Evolutionary conservation across 2,797 vertebrate genomes (phyloP).

Genomic region (Atherinosoma microstoma): DNA sequence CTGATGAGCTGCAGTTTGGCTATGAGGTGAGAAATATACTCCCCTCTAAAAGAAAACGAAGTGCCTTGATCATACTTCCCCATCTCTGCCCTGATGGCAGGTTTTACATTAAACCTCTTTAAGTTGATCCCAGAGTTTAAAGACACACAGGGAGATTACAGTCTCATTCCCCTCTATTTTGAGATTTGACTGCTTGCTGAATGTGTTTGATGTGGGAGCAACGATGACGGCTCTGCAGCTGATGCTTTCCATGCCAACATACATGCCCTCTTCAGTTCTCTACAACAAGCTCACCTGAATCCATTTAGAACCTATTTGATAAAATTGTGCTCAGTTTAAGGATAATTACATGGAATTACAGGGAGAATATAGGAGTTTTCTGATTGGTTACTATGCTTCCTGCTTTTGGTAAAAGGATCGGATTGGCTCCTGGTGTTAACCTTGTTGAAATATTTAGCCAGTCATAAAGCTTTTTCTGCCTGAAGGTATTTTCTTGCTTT

Average conservation of each 20-base stretch:
- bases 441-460: conserved; percentile 14
- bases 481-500: conserved; percentile 5
- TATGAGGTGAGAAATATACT: conserved; percentile 89
- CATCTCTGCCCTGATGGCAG: conserved; percentile 23
- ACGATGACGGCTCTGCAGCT: conserved; percentile 72
- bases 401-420: conserved; percentile 22
- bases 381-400: conserved; percentile 32
- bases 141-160: conserved; percentile 63
- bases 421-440: conserved; percentile 27
- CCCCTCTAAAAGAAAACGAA: neutral
- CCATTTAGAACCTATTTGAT: conserved; percentile 82
- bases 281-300: conserved; percentile 78
- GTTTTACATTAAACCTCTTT: conserved; percentile 54
- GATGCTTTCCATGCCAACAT: conserved; percentile 75
- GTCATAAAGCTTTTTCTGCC: conserved; percentile 1
- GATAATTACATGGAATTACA: conserved; percentile 81
- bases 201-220: conserved; percentile 77
- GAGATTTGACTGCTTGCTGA: conserved; percentile 54
- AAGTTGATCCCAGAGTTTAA: conserved; percentile 69
- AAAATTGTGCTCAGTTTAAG: conserved; percentile 82
- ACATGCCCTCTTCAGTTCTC: conserved; percentile 51
- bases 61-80: conserved; percentile 20
- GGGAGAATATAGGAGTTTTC: conserved; percentile 61
- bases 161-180: conserved; percentile 47
- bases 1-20: conserved; percentile 97